Evolutionary conservation across 2,888 invertebrate genomes (phyloP).

Genomic region (Euzophera pinguis): DNA sequence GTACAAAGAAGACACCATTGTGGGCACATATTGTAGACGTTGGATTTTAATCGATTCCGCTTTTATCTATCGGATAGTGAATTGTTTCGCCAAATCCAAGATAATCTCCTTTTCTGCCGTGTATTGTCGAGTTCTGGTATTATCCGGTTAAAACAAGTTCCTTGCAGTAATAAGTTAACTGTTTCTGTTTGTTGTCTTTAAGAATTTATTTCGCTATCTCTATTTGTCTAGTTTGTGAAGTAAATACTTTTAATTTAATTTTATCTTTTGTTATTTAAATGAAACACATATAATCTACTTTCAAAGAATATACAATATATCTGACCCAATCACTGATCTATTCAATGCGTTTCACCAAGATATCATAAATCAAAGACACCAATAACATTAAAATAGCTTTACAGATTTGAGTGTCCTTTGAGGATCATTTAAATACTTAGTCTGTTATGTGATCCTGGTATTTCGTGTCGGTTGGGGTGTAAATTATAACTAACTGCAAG

Average conservation of each 20-base stretch:
- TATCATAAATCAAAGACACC: slow-evolving; percentile 58
- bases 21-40: slow-evolving; percentile 11
- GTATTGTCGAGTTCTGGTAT: slow-evolving; percentile 48
- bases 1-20: neutral
- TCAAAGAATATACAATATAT: too few relatives aligned
- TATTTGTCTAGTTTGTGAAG: neutral
- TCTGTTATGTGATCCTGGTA: slow-evolving; percentile 30
- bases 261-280: too few relatives aligned
- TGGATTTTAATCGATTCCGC: slow-evolving; percentile 49
- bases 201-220: slow-evolving; percentile 9
- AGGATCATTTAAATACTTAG: slow-evolving; percentile 33
- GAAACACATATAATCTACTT: too few relatives aligned
- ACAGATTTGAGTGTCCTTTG: slow-evolving; percentile 38
- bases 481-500: slow-evolving; percentile 45
- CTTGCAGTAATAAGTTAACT: slow-evolving; percentile 59
- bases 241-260: neutral
- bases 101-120: slow-evolving; percentile 53
- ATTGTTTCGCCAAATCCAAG: slow-evolving; percentile 59
- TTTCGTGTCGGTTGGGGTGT: slow-evolving; percentile 40
- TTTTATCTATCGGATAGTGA: slow-evolving; percentile 53
- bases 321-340: neutral
- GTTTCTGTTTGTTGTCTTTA: slow-evolving; percentile 12
- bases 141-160: slow-evolving; percentile 65
- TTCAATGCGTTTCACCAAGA: slow-evolving; percentile 34
- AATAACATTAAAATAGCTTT: slow-evolving; percentile 60